Base-by-base conservation (phyloP, 1,140 invertebrate species). In the Polyergus mexicanus region DNA sequence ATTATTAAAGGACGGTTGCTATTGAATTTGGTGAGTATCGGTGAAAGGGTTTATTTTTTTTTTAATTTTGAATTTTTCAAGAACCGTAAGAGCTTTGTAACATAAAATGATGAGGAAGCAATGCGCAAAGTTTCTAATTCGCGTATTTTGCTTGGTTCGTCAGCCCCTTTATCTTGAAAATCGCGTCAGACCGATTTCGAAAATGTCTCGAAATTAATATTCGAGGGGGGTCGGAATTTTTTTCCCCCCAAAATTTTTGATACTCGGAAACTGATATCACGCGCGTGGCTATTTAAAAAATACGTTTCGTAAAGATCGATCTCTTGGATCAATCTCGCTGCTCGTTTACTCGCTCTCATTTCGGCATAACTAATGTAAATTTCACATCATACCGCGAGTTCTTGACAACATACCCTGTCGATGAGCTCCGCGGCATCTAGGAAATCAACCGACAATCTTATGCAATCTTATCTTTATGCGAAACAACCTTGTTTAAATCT, bases 401-500 rank as follows among this genome's bases (percentile, higher is more conserved):
- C 19, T 35, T 60, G n/a, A 35, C 75, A n/a, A 63, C 54, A 56
- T 4, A 13, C 47, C 13, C 35, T n/a, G 72, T 74, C 32, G 7
- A 25, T 58, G 72, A 16, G 54, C 54, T 75, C 32, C 38, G 72
- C 54, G 60, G 56, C 13, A 66, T 78, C 75, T 22, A 19, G 28
- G 35, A 66, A 35, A 66, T 41, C n/a, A 78, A 41, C 44, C 8
- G 54, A 54, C 63, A 78, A 28, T 51, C 76, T 44, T 44, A 11
- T 1, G 41, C 41, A 44, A 44, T 10, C 10, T 44, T 11, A 44
- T 11, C 41, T 44, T 11, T 68, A 28, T 32, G 41, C 28, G 44
- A 78, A 68, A 66, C 63, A 51, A 68, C 51, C 47, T 78, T 78
- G 51, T 68, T 78, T 68, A 68, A 32, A 25, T 44, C 32, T n/a